Evolutionary conservation across 1,140 invertebrate genomes (phyloP), one percentile per base, ranked within the genome.

Genomic region (Stenopsyche tienmushanensis): DNA sequence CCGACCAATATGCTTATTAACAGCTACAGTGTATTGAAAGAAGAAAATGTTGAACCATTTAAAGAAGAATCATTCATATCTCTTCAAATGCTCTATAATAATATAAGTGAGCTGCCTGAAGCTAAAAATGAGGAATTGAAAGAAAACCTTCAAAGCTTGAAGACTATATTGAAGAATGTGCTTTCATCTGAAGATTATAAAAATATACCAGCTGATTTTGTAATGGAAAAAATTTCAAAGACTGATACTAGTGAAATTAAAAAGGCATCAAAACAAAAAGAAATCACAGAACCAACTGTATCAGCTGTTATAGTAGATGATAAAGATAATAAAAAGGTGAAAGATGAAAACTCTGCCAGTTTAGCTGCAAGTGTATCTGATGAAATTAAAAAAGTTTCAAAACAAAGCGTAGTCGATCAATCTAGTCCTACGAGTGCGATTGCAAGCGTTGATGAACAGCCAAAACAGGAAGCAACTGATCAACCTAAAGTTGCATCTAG

Each of bases 1-100:
- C 65, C 69, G 8, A 67, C 62, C n/a, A 53, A 45, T n/a, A 62
- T 42, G 50, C 20, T 70, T 21, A 70, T 66, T 24, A 41, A 65
- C 24, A 70, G 55, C 25, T 67, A 66, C 44, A 47, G 45, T 10
- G 21, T 29, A 41, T 10, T 62, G 10, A 45, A 62, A 34, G 24
- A 25, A 47, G 23, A 64, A 10, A 58, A 64, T 34, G 25, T 17
- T 0, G 29, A 65, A 45, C 13, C 49, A 1, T 70, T 70, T 41
- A 10, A 44, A 8, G 15, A 47, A 15, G 17, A 23, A 24, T 60
- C 62, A 2, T 13, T 25, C 2, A 23, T 55, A 42, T 64, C 65
- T 25, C 13, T 70, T 8, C 23, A 70, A 55, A 2, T 34, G 26
- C 49, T 70, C 10, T 39, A 64, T 3, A 10, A 29, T 39, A 60